Percentiles rank a stretch among this genome's conserved stretches.
Conservation (phyloP, 2,888 invertebrate species). For the Exephanes ischioxanthus region DNA sequence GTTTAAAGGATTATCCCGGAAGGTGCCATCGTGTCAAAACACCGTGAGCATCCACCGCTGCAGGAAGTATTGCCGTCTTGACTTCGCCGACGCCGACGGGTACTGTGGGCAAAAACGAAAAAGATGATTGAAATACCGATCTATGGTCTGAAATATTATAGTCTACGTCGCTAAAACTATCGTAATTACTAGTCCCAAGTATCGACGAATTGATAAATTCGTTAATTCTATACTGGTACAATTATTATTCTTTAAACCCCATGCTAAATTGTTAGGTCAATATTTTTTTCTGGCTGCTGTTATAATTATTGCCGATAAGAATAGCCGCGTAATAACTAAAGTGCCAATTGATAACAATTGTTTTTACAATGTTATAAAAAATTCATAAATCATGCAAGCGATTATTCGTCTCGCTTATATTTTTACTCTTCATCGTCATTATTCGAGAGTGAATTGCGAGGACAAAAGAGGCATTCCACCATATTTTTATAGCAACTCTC, state of each 20-base stretch:
- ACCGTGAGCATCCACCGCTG: constrained; percentile 72
- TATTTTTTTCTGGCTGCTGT: not conserved
- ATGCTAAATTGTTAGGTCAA: not conserved
- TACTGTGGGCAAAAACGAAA: not conserved
- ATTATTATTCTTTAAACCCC: not conserved
- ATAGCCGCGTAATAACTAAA: not conserved
- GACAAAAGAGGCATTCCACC: constrained; percentile 64
- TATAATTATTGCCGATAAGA: not conserved
- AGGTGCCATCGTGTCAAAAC: constrained; percentile 84
- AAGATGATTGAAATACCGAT: not conserved
- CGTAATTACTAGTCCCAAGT: not conserved
- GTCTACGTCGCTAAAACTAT: not conserved
- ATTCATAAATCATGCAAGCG: constrained; percentile 50
- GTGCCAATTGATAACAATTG: not conserved
- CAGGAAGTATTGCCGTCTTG: constrained; percentile 72
- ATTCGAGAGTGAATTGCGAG: constrained; percentile 80
- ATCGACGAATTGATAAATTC: not conserved
- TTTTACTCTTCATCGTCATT: constrained; percentile 14
- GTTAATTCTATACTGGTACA: constrained; percentile 21
- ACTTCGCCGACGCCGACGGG: constrained; percentile 72
- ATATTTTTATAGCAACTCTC: constrained; percentile 70
- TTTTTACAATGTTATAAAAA: constrained; percentile 1
- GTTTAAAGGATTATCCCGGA: constrained; percentile 83
- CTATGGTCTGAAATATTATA: not conserved
- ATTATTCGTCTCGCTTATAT: not conserved